Percentiles rank a stretch among this genome's conserved stretches.
Conservation (phyloP, 2,797 vertebrate species). For the Chelidonichthys spinosus region DNA sequence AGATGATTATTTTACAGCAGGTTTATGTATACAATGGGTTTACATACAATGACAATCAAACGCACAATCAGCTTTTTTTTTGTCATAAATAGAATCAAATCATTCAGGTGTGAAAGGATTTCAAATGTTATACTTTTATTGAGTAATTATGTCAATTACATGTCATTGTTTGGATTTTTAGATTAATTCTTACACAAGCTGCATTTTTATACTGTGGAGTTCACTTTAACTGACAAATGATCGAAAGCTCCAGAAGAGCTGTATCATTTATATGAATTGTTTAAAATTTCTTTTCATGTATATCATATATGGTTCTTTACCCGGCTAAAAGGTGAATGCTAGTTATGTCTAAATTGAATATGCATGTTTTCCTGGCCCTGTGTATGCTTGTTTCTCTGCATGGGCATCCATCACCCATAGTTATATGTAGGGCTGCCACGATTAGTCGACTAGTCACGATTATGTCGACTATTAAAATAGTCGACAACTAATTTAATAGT, state of each 20-base stretch:
- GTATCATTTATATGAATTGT: too few species aligned
- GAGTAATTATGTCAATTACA: not conserved
- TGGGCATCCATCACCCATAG: conserved; percentile 33
- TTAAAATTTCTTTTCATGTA: not conserved
- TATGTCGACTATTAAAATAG: too few species aligned
- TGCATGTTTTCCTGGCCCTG: conserved; percentile 17
- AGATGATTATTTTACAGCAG: not conserved
- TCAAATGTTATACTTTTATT: not conserved
- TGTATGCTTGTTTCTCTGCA: conserved; percentile 2
- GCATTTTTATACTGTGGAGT: not conserved
- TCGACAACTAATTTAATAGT: too few species aligned
- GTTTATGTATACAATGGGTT: not conserved
- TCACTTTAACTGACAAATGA: not conserved
- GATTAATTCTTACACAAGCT: not conserved
- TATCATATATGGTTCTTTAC: not conserved
- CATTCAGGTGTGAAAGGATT: not conserved
- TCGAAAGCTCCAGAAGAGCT: conserved; percentile 7
- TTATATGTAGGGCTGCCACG: too few species aligned
- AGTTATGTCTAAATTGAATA: conserved; percentile 31
- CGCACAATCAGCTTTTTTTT: not conserved
- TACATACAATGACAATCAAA: not conserved
- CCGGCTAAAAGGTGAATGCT: conserved; percentile 28
- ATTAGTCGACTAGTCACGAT: too few species aligned
- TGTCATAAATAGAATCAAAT: not conserved
- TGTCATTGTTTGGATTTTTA: not conserved